These are phyloP conservation scores for Chrysolina oricalcia DNA, from an alignment of 2,888 invertebrate genomes.

Conservation along the genomic window DNA sequence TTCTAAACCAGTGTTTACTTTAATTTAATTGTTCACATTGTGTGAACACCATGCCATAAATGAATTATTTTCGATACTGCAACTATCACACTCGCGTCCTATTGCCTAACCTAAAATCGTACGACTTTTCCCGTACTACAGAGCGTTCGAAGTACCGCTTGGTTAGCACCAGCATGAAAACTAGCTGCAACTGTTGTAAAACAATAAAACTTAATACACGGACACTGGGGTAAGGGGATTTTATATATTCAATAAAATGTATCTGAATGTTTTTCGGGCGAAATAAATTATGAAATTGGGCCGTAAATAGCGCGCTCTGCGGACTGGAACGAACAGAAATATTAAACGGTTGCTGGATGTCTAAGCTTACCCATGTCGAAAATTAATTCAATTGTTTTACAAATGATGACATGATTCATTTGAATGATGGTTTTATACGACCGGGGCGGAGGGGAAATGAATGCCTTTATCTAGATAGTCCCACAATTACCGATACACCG, in stretches of 20 bases:
- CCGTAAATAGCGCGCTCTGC: slow-evolving; percentile 64
- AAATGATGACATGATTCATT: slow-evolving; percentile 70
- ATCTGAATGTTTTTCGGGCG: slow-evolving; percentile 51
- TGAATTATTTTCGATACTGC: background rate
- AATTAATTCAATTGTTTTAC: slow-evolving; percentile 73
- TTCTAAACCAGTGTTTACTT: too few species aligned
- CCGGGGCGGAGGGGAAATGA: slow-evolving; percentile 16
- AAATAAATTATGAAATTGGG: slow-evolving; percentile 67
- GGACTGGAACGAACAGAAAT: slow-evolving; percentile 63
- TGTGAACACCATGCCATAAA: background rate
- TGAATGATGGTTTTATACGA: slow-evolving; percentile 57
- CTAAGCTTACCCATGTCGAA: slow-evolving; percentile 70
- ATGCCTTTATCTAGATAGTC: slow-evolving; percentile 18
- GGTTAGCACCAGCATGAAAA: slow-evolving; percentile 36
- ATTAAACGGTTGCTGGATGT: slow-evolving; percentile 67
- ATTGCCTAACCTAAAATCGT: background rate
- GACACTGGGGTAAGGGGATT: slow-evolving; percentile 49
- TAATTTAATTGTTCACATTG: too few species aligned
- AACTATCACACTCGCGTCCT: background rate
- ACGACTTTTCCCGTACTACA: slow-evolving; percentile 38
- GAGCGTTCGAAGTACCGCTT: slow-evolving; percentile 31
- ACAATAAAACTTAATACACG: slow-evolving; percentile 66
- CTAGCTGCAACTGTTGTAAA: slow-evolving; percentile 67
- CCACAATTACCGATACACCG: slow-evolving; percentile 20
- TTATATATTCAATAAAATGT: slow-evolving; percentile 65